Percentiles rank a stretch among this genome's conserved stretches.
These are phyloP conservation scores for Aplodontia rufa DNA, from an alignment of 2,113 vertebrate species.

Conservation along the genomic window DNA sequence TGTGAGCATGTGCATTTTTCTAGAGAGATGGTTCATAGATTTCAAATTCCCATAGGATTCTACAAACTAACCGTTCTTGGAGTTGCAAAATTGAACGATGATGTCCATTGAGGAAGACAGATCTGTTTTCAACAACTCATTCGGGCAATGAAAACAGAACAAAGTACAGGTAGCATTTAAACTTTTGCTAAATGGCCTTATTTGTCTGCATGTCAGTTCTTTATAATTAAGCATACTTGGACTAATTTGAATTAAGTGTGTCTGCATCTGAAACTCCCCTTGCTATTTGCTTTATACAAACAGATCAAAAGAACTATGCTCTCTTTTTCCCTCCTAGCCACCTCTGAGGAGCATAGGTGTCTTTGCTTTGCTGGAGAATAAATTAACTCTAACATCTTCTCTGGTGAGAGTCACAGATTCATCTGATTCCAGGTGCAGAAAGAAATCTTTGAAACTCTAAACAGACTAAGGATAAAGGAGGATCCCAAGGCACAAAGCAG, in stretches of 20 bases:
- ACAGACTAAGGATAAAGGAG: constrained; percentile 70
- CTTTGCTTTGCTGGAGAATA: constrained; percentile 65
- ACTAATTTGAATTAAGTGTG: constrained; percentile 67
- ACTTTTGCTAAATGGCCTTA: constrained; percentile 52
- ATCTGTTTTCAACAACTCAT: constrained; percentile 42
- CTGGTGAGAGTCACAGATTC: constrained; percentile 69
- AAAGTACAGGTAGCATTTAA: constrained; percentile 45
- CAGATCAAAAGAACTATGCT: constrained; percentile 59
- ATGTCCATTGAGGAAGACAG: neutral
- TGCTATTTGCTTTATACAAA: constrained; percentile 49
- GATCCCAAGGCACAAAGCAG: constrained; percentile 71
- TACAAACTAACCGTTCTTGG: neutral
- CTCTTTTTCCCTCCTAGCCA: neutral
- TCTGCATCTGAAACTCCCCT: constrained; percentile 9
- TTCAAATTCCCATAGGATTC: neutral
- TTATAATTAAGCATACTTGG: constrained; percentile 36
- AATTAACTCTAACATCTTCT: constrained; percentile 72
- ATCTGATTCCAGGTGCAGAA: constrained; percentile 75
- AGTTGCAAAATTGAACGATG: constrained; percentile 10
- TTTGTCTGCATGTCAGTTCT: constrained; percentile 53
- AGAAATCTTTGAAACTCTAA: constrained; percentile 73
- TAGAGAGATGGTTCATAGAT: neutral
- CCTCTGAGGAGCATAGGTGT: constrained; percentile 58
- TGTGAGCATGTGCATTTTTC: neutral
- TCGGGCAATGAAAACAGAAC: neutral